Evolutionary conservation across 2,888 invertebrate genomes (phyloP), one percentile per base, ranked within the genome.

Genomic region (Julus scanicus): DNA sequence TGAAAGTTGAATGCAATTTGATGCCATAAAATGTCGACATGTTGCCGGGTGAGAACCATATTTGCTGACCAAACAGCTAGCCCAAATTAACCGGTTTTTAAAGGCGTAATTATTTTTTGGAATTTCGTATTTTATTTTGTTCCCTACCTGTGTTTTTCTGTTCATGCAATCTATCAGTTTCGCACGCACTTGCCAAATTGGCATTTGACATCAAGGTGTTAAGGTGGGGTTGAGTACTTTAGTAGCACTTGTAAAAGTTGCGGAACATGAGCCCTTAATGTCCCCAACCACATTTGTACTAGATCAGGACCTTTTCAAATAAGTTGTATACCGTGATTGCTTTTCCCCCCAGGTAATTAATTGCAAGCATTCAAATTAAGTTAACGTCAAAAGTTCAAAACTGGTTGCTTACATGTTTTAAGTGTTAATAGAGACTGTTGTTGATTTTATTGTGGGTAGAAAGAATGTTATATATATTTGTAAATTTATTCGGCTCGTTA

Each of bases 81-180:
- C n/a, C 63, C n/a, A 63, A 2, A 63, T 63, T 63, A 63, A 63
- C 63, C 63, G n/a, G 63, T 63, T 63, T n/a, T 2, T n/a, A 63
- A 3, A 63, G 63, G 63, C 63, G 17, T 13, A n/a, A 63, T 63
- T 63, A 1, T 5, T 15, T 63, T 63, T 17, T 63, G 13, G 1
- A n/a, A 17, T 4, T 63, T n/a, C 63, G n/a, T 3, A 63, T 3
- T 13, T 1, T 11, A 53, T 63, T 53, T 17, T 63, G 17, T 63
- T 63, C 63, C 13, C 63, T 63, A 63, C 63, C 63, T 63, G n/a
- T 63, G 63, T 63, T 63, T 63, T 63, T 63, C 63, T 63, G 63
- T 17, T 4, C 63, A 63, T 63, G 63, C 63, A 63, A n/a, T n/a
- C 63, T n/a, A 63, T 63, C 63, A 63, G 63, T 63, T 63, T 63